phyloP scores from a whole-genome alignment of 2,113 vertebrate genomes.

The Mesocricetus auratus region DNA sequence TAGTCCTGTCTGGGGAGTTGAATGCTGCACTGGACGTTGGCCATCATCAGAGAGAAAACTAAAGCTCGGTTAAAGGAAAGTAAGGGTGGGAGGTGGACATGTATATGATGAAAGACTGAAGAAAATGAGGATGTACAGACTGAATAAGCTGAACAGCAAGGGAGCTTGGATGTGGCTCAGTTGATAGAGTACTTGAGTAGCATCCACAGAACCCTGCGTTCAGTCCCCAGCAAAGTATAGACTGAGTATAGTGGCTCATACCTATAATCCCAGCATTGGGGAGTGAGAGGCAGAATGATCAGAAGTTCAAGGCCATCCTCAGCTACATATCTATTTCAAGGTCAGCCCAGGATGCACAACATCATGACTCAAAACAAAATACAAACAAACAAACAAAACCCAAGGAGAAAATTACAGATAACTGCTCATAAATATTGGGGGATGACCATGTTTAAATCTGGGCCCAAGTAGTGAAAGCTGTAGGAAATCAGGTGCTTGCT shows the following conservation, averaged over 20 bases:
- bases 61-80: constrained; percentile 26
- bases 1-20: background rate
- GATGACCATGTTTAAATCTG: background rate
- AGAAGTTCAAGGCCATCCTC: background rate
- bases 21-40: background rate
- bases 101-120: background rate
- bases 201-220: background rate
- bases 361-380: background rate
- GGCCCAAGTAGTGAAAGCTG: constrained; percentile 1
- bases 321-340: background rate
- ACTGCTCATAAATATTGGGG: background rate
- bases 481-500: background rate
- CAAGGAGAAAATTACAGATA: background rate
- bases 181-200: background rate
- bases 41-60: constrained; percentile 6
- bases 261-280: background rate
- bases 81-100: background rate
- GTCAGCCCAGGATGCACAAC: background rate
- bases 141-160: constrained; percentile 1
- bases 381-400: background rate
- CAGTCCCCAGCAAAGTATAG: background rate
- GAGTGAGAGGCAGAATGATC: background rate
- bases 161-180: background rate
- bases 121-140: background rate
- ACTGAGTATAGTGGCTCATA: no score